A percentile compares a stretch with the other conserved stretches of the same genome.
Evolutionary conservation across 2,113 vertebrate species (phyloP).

Genomic region (Myocastor coypus): DNA sequence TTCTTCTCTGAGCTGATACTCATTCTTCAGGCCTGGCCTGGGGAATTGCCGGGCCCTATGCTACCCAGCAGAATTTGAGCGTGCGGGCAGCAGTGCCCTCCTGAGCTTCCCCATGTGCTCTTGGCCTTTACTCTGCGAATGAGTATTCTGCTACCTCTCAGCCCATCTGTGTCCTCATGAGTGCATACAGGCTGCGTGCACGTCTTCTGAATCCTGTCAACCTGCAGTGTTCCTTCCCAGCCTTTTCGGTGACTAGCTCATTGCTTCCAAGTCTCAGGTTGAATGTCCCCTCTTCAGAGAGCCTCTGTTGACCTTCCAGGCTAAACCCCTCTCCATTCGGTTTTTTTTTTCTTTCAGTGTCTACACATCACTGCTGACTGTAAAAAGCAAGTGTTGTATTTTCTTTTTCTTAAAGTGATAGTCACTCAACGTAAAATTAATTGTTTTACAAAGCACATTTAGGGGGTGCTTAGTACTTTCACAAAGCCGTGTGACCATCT

Average conservation of each 20-base stretch:
- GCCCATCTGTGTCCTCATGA: neutral
- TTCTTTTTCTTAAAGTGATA: constrained; percentile 33
- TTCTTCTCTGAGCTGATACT: neutral
- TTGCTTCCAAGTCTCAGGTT: constrained; percentile 28
- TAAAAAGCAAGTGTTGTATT: neutral
- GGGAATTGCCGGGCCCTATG: neutral
- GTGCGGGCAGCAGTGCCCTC: neutral
- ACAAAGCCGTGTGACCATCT: neutral
- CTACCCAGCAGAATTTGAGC: neutral
- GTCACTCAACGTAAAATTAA: neutral
- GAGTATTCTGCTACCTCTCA: neutral
- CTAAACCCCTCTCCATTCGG: neutral
- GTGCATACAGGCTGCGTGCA: neutral
- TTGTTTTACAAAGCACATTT: neutral
- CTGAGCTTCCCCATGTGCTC: neutral
- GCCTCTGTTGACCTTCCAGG: neutral
- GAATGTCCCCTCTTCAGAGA: neutral
- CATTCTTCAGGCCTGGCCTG: neutral
- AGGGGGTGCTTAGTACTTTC: neutral
- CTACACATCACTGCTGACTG: neutral
- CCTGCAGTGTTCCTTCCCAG: neutral
- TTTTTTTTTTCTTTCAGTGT: neutral
- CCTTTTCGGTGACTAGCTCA: neutral
- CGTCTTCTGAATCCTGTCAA: neutral
- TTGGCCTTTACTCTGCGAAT: neutral